A percentile compares a stretch with the other conserved stretches of the same genome.
phyloP scores from a whole-genome alignment of 92 coral and sea anemone genomes.

The Actinernus sp. region DNA sequence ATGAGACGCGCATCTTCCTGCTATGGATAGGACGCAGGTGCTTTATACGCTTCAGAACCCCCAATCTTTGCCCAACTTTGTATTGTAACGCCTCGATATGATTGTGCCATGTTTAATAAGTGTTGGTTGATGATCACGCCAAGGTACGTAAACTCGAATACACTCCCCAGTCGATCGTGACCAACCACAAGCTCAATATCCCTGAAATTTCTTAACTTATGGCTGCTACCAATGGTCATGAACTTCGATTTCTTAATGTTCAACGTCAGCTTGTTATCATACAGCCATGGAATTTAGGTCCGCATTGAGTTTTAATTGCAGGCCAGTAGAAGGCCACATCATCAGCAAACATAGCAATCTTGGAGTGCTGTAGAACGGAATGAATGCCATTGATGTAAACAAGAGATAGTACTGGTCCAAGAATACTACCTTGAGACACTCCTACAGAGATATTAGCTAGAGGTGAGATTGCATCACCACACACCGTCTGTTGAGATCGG shows the following conservation, averaged over 20 bases:
- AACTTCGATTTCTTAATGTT: no score
- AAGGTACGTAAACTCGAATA: background rate
- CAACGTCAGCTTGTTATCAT: no score
- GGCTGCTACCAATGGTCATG: no score
- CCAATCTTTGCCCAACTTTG: constrained; percentile 16
- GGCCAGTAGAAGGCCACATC: constrained; percentile 49
- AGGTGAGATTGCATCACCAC: no score
- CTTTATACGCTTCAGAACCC: no score
- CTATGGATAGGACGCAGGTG: no score
- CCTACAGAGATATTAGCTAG: constrained; percentile 8
- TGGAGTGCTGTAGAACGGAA: constrained; percentile 20
- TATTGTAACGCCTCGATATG: constrained; percentile 12
- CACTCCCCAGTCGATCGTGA: constrained; percentile 8
- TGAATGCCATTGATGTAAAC: constrained; percentile 39
- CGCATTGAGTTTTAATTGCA: no score
- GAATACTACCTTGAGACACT: constrained; percentile 36
- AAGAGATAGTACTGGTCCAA: constrained; percentile 42
- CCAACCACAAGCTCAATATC: constrained; percentile 6
- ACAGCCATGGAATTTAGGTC: no score
- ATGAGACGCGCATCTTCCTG: no score
- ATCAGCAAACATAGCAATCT: constrained; percentile 46
- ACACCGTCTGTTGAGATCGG: no score
- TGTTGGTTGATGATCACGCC: constrained; percentile 16
- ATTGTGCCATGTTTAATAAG: constrained; percentile 16
- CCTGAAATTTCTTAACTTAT: constrained; percentile 1